Base-by-base conservation (phyloP, 1,140 invertebrate genomes). In the Sycobia sp. region DNA sequence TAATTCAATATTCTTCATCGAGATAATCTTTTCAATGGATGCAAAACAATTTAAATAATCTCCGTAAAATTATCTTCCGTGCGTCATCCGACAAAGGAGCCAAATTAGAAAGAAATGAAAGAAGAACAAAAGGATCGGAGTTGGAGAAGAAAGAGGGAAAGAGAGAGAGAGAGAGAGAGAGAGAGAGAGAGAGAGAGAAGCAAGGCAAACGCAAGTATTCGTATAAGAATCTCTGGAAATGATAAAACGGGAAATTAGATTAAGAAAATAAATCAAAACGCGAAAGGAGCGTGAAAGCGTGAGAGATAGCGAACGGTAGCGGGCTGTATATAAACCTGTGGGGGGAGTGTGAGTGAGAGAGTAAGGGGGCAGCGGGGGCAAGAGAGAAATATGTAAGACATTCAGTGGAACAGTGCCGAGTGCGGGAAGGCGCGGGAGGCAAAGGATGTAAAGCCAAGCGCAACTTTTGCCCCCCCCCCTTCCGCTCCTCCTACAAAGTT, bases 191-290 rank as follows among this genome's bases (percentile, higher is more conserved):
- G 4, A 11, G 3, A 38, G 44, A 27, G 4, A 23, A 25, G 16
- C 43, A 44, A 56, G 18, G 32, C 14, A 44, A 32, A 32, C 39
- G 25, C 54, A 44, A 54, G 29, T 51, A 51, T 51, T 51, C 49
- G 18, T n/a, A 51, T 51, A 41, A 54, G 36, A 54, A 54, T 54
- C 36, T 41, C 23, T 7, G 38, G 23, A 54, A 54, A 54, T 54
- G 53, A 56, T 46, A 46, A 46, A 49, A 38, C 36, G 46, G 46
- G 25, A 51, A 60, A 60, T 60, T 60, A 50, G 57, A 51, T 60
- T 60, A 60, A 51, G 47, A 32, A 22, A 41, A 60, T 60, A 50
- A 50, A 60, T 51, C 36, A 51, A 60, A 60, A 51, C 46, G 46
- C 27, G 47, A 20, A 47, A 46, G 23, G 55, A 55, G 32, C 10